Evolutionary conservation across 2,888 invertebrate genomes (phyloP).

Genomic region (Philonicus albiceps): DNA sequence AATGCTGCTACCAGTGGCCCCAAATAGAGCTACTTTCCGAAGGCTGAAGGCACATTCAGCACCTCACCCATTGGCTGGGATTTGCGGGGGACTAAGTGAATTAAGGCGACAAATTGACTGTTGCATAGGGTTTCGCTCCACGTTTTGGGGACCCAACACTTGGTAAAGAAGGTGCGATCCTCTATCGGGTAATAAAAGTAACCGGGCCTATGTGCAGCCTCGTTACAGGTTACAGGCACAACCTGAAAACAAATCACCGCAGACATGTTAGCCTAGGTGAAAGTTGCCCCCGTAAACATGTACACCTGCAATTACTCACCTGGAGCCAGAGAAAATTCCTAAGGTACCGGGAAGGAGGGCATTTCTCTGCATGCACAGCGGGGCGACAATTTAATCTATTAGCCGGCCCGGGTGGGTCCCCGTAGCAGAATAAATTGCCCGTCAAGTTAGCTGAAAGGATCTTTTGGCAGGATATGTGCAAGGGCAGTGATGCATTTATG

Average conservation of each 20-base stretch:
- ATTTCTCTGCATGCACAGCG: neutral
- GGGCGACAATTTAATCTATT: conserved; percentile 20
- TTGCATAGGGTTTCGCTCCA: neutral
- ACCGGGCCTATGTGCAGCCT: neutral
- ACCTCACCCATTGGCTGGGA: neutral
- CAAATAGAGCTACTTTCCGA: neutral
- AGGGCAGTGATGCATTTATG: neutral
- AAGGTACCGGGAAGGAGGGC: neutral
- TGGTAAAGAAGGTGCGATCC: neutral
- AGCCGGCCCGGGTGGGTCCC: neutral
- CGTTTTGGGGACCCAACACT: neutral
- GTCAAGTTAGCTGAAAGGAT: conserved; percentile 20
- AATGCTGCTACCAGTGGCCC: neutral
- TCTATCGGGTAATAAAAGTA: neutral
- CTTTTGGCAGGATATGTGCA: conserved; percentile 15
- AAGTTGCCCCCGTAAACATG: neutral
- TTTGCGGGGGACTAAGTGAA: neutral
- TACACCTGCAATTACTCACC: conserved; percentile 17
- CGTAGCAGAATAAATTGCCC: conserved; percentile 1
- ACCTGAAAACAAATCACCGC: neutral
- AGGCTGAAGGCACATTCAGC: neutral
- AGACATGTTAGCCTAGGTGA: neutral
- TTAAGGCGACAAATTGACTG: neutral
- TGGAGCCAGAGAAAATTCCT: neutral
- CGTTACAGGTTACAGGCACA: neutral